Conservation (phyloP, 2,113 vertebrate genomes). For the Centropus bengalensis region DNA sequence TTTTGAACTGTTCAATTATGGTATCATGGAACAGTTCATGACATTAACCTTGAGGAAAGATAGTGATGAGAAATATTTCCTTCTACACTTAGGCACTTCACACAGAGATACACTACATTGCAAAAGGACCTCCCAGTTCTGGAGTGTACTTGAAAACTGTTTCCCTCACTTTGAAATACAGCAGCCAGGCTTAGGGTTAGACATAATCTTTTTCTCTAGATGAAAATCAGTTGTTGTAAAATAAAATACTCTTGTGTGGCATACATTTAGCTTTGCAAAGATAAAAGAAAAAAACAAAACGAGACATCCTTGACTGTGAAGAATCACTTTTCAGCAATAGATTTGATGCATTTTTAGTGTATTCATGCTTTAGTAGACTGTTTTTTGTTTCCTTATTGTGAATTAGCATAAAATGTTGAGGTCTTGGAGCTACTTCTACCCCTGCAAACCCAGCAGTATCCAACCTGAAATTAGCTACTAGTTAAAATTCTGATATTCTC, state of each 20-base stretch:
- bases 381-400: neutral
- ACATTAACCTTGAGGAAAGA: neutral
- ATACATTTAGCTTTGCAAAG: neutral
- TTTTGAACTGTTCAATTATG: neutral
- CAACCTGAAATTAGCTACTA: neutral
- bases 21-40: neutral
- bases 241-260: neutral
- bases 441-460: neutral
- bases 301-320: neutral
- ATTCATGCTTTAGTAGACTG: neutral
- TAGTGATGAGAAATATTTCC: neutral
- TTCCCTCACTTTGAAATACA: neutral
- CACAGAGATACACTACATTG: neutral
- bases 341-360: neutral
- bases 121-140: neutral
- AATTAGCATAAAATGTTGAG: neutral
- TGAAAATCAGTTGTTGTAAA: neutral
- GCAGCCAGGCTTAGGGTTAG: neutral
- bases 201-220: neutral
- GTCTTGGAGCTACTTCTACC: neutral
- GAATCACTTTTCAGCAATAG: neutral
- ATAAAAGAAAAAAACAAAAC: too few relatives aligned
- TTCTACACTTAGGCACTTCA: neutral
- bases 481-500: neutral
- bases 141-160: neutral